Percentiles rank a stretch among this genome's conserved stretches.
These are phyloP conservation scores for Tetragonula clypearis DNA, from an alignment of 1,140 invertebrate species.

Conservation along the genomic window DNA sequence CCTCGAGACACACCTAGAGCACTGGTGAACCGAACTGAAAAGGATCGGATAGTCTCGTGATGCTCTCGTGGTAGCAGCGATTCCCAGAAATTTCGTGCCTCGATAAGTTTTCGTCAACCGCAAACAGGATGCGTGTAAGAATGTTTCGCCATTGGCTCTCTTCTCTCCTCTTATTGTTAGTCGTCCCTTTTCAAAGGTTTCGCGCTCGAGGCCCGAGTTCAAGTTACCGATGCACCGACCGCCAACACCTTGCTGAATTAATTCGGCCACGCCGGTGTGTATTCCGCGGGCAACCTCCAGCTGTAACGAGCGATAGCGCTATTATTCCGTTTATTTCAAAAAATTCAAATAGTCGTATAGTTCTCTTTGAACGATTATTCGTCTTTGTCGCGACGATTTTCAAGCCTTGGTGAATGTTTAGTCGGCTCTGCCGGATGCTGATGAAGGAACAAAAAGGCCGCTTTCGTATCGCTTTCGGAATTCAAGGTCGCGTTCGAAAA, in stretches of 20 bases:
- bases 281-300: constrained; percentile 34
- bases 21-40: constrained; percentile 29
- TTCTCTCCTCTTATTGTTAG: constrained; percentile 1
- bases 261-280: constrained; percentile 61
- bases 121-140: constrained; percentile 81
- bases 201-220: constrained; percentile 70
- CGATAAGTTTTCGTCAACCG: constrained; percentile 80
- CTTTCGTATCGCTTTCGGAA: constrained; percentile 27
- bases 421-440: constrained; percentile 28
- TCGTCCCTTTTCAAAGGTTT: constrained; percentile 53
- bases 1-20: constrained; percentile 21
- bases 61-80: constrained; percentile 25
- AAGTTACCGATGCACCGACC: constrained; percentile 74
- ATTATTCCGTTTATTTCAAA: no score
- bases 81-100: constrained; percentile 80
- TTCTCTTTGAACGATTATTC: no score
- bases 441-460: constrained; percentile 50
- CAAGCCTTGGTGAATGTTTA: constrained; percentile 31
- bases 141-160: constrained; percentile 69
- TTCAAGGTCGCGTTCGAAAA: constrained; percentile 59
- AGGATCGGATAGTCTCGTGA: constrained; percentile 12
- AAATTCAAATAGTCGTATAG: no score
- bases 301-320: no score
- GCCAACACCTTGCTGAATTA: constrained; percentile 74
- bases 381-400: neutral